Evolutionary conservation across 2,113 vertebrate genomes (phyloP), one percentile per base, ranked within the genome.

Genomic region (Melanerpes aurifrons): DNA sequence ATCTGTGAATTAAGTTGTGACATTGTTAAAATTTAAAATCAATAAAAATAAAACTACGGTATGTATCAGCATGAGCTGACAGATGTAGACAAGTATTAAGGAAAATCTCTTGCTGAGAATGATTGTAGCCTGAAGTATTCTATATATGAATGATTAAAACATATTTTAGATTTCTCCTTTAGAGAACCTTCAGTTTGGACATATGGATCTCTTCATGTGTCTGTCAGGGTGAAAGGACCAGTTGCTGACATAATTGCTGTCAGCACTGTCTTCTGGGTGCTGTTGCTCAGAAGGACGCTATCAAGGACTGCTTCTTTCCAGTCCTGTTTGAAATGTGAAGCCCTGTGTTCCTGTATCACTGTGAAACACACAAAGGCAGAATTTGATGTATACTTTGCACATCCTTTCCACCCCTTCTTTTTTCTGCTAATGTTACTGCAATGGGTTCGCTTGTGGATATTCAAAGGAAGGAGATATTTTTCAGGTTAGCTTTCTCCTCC

Each of bases 71-170:
- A 64, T 80, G 90, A 94, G 87, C 91, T 93, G 91, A 95, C 95
- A 96, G 89, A 93, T 92, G 92, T 62, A 96, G 90, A 87, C 93
- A 94, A 89, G 85, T 88, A 90, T 92, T 95, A 96, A 92, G 90
- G 94, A 94, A 93, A 91, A 91, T 89, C 61, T 96, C 94, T 96
- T 91, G 70, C 91, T 91, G 91, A 77, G 93, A 92, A 24, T 86
- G 87, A 88, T 59, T 83, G 67, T 87, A 90, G 95, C 94, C 95
- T 93, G 78, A 83, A 90, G 79, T 95, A 78, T 86, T 82, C 62
- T 87, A 26, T 76, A 48, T 92, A 71, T 53, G 91, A 89, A 62
- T 85, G 93, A 91, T 93, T 70, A 58, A 43, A 90, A 67, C 59
- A 26, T 83, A 78, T 91, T 96, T 86, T 40, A 75, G 26, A 56